Conservation (phyloP, 2,113 vertebrate species). For the Hydrochoerus hydrochaeris region DNA sequence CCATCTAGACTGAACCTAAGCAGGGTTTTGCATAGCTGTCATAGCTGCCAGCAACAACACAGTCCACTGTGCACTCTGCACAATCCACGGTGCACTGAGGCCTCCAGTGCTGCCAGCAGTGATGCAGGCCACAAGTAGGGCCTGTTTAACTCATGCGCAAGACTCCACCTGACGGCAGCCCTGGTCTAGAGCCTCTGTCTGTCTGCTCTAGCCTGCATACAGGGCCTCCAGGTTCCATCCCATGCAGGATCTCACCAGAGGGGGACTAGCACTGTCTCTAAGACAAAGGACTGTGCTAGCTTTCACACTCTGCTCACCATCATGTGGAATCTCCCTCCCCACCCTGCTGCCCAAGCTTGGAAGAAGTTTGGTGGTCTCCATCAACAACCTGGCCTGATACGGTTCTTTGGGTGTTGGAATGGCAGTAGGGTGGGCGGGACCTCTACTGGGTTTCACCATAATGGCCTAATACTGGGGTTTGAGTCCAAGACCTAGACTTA, state of each 20-base stretch:
- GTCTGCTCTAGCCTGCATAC: neutral
- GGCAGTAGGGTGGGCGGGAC: neutral
- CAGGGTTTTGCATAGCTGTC: neutral
- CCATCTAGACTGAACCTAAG: neutral
- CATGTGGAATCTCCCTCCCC: neutral
- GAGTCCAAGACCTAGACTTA: neutral
- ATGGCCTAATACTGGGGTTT: neutral
- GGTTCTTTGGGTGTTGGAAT: neutral
- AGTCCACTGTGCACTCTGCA: too few species aligned
- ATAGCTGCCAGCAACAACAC: neutral
- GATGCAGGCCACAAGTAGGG: neutral
- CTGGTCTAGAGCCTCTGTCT: neutral
- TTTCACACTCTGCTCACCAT: neutral
- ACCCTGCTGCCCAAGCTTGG: neutral
- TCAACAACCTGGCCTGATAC: neutral
- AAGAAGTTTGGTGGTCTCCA: neutral
- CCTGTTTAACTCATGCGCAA: neutral
- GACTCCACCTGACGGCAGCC: neutral
- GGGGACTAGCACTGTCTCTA: neutral
- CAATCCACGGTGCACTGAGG: neutral
- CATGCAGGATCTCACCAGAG: too few species aligned
- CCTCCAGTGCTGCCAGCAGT: too few species aligned
- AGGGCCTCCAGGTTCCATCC: neutral
- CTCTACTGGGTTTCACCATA: neutral
- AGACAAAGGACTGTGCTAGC: neutral